Percentiles rank a stretch among this genome's conserved stretches.
phyloP scores from a whole-genome alignment of 1,140 invertebrate species.

The Hirudo medicinalis region DNA sequence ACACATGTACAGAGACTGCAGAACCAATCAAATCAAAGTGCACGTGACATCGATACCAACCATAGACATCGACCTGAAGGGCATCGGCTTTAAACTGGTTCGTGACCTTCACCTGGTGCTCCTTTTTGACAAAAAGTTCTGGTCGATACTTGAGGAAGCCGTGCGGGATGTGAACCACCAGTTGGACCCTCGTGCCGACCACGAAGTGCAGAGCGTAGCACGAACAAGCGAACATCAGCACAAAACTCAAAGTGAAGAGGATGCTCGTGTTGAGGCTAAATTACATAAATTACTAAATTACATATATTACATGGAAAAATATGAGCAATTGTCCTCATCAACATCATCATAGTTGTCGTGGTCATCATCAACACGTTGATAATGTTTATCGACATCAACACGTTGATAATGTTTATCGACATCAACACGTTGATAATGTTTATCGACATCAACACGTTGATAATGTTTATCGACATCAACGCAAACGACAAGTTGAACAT shows the following conservation, averaged over 20 bases:
- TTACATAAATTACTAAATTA: too few species aligned
- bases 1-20: too few species aligned
- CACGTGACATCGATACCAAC: conserved; percentile 7
- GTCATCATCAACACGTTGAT: not conserved
- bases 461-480: too few species aligned
- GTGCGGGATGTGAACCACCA: conserved; percentile 16
- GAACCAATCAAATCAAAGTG: too few species aligned
- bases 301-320: too few species aligned
- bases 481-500: too few species aligned
- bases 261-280: conserved; percentile 20
- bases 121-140: conserved; percentile 12
- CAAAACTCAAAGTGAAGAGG: conserved; percentile 13
- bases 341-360: too few species aligned
- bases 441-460: not conserved
- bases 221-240: conserved; percentile 7
- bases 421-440: not conserved
- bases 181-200: conserved; percentile 8
- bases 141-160: conserved; percentile 19
- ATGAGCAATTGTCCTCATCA: not conserved
- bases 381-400: not conserved
- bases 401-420: too few species aligned
- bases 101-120: conserved; percentile 1
- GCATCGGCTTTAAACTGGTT: conserved; percentile 7
- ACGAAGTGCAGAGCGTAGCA: not conserved
- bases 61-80: conserved; percentile 17